Evolutionary conservation across 2,888 invertebrate genomes (phyloP).

Genomic region (Biston stratarius): DNA sequence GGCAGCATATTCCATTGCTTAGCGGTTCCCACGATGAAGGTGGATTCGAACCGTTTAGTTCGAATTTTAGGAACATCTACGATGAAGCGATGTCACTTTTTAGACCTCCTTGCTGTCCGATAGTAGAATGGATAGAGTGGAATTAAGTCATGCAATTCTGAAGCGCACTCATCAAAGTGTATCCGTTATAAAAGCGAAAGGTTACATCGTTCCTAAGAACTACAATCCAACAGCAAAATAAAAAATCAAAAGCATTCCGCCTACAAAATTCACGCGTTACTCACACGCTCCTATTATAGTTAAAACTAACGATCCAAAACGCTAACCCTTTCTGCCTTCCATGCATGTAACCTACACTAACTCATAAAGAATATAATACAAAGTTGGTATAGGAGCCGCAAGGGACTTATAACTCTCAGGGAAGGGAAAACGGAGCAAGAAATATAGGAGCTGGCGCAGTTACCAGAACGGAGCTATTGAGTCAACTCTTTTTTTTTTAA

Average conservation of each 20-base stretch:
- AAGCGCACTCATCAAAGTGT: too few species aligned
- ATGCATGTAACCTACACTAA: constrained; percentile 31
- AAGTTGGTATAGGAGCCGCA: constrained; percentile 31
- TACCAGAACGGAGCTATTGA: not conserved
- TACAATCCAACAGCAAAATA: not conserved
- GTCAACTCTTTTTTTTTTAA: not conserved
- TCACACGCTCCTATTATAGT: constrained; percentile 23
- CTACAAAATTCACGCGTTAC: constrained; percentile 14
- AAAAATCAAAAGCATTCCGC: not conserved
- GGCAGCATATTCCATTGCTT: too few species aligned
- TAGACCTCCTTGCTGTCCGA: too few species aligned
- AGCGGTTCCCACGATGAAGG: too few species aligned
- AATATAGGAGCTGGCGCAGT: constrained; percentile 1
- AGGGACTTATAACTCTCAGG: constrained; percentile 32
- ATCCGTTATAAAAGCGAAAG: too few species aligned
- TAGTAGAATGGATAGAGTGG: too few species aligned
- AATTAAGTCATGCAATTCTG: too few species aligned
- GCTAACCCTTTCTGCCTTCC: constrained; percentile 19
- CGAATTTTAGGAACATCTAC: too few species aligned
- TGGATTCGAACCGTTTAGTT: too few species aligned
- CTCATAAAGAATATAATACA: constrained; percentile 37
- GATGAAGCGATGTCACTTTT: too few species aligned
- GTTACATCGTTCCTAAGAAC: not conserved
- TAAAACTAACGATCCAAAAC: constrained; percentile 32
- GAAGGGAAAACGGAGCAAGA: not conserved